Conservation (phyloP, 2,888 invertebrate genomes). For the Yponomeuta cagnagella region DNA sequence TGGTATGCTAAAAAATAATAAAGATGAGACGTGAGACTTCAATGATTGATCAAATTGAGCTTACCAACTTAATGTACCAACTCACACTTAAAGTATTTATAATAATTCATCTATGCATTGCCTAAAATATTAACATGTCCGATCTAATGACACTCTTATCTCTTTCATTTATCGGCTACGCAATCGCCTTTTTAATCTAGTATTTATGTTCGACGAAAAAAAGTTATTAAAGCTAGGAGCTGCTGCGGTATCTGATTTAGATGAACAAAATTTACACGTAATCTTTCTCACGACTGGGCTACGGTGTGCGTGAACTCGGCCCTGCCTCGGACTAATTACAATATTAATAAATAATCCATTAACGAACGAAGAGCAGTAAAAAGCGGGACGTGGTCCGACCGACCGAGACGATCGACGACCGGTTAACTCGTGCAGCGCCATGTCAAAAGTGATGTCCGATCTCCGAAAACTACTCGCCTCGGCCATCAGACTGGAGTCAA, state of each 20-base stretch:
- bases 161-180: slow-evolving; percentile 7
- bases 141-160: slow-evolving; percentile 9
- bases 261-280: slow-evolving; percentile 15
- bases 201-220: slow-evolving; percentile 31
- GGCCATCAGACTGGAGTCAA: slow-evolving; percentile 2
- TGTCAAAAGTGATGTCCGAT: slow-evolving; percentile 15
- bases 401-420: slow-evolving; percentile 19
- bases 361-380: slow-evolving; percentile 32
- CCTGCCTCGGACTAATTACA: slow-evolving; percentile 40
- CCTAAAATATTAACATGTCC: slow-evolving; percentile 1
- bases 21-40: too few species aligned
- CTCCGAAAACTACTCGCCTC: slow-evolving; percentile 9
- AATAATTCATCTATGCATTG: not conserved
- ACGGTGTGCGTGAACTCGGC: slow-evolving; percentile 17
- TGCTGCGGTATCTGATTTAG: slow-evolving; percentile 2
- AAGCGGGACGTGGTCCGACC: slow-evolving; percentile 19
- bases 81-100: too few species aligned
- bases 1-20: not conserved
- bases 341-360: slow-evolving; percentile 57
- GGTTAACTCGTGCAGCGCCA: slow-evolving; percentile 16
- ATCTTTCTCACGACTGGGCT: slow-evolving; percentile 30
- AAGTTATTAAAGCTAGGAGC: slow-evolving; percentile 10
- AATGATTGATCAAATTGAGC: too few species aligned
- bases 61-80: too few species aligned
- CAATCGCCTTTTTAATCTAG: slow-evolving; percentile 6